Percentiles rank a stretch among this genome's conserved stretches.
These are phyloP conservation scores for Lithophane leautieri DNA, from an alignment of 2,888 invertebrate genomes.

Conservation along the genomic window DNA sequence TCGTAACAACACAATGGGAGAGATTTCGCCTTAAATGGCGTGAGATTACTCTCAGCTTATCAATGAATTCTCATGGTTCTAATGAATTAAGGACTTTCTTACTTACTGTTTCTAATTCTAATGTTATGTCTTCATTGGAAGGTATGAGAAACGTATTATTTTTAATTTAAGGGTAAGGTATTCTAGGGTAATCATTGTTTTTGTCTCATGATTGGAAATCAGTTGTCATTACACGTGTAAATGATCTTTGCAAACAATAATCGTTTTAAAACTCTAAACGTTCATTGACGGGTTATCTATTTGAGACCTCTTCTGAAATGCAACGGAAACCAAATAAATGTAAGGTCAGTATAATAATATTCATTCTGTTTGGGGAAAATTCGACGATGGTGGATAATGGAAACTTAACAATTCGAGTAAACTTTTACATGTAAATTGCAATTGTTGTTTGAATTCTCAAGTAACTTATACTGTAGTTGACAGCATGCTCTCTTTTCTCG, in stretches of 20 bases:
- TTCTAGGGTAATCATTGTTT: background rate
- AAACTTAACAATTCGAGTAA: slow-evolving; percentile 20
- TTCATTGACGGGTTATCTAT: background rate
- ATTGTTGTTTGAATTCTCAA: slow-evolving; percentile 41
- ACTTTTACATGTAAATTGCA: slow-evolving; percentile 40
- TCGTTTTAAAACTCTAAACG: background rate
- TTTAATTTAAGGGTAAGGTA: too few species aligned
- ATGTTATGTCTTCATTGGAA: slow-evolving; percentile 22
- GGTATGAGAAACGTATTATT: too few species aligned
- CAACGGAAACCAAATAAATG: background rate
- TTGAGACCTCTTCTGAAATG: background rate
- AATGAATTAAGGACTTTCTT: slow-evolving; percentile 51
- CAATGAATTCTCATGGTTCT: slow-evolving; percentile 53
- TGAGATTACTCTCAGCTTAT: slow-evolving; percentile 63
- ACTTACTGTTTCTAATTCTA: background rate
- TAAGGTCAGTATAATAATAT: too few species aligned
- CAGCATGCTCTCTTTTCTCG: slow-evolving; percentile 31
- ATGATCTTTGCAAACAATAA: background rate
- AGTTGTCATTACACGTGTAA: background rate
- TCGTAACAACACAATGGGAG: slow-evolving; percentile 64
- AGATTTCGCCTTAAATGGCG: slow-evolving; percentile 68
- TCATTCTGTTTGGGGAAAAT: background rate
- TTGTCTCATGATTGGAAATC: background rate
- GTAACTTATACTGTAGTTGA: slow-evolving; percentile 48
- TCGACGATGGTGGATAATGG: background rate